phyloP scores from a whole-genome alignment of 2,113 vertebrate genomes.

The Glareola pratincola region DNA sequence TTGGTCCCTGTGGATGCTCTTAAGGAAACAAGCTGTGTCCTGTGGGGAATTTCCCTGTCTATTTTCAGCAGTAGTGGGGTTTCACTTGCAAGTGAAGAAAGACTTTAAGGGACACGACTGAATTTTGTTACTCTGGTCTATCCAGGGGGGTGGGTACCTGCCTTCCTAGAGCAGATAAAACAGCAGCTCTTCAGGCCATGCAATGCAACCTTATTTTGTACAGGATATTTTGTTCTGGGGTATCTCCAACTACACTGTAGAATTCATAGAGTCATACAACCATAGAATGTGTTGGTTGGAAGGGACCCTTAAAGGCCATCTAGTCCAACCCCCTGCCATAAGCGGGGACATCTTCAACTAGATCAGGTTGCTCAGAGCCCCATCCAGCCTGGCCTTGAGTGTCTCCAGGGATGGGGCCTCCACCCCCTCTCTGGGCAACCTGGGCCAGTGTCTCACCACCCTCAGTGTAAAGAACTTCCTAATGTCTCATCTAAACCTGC shows the following conservation, averaged over 20 bases:
- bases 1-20: not conserved
- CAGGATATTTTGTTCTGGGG: not conserved
- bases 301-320: too few species aligned
- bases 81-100: not conserved
- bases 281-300: too few species aligned
- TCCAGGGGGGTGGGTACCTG: not conserved
- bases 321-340: too few species aligned
- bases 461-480: too few species aligned
- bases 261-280: not conserved
- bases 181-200: not conserved
- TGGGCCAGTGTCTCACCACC: too few species aligned
- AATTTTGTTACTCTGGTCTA: not conserved
- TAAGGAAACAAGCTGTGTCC: not conserved
- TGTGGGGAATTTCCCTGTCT: accelerated
- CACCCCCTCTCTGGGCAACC: too few species aligned
- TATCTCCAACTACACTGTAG: not conserved
- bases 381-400: too few species aligned
- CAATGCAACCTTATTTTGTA: not conserved
- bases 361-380: too few species aligned
- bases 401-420: too few species aligned
- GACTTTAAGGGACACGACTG: not conserved
- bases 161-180: not conserved
- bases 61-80: not conserved
- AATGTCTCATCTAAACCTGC: too few species aligned
- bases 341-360: too few species aligned